Conservation (phyloP, 2,888 invertebrate species). For the Amiota minor region DNA sequence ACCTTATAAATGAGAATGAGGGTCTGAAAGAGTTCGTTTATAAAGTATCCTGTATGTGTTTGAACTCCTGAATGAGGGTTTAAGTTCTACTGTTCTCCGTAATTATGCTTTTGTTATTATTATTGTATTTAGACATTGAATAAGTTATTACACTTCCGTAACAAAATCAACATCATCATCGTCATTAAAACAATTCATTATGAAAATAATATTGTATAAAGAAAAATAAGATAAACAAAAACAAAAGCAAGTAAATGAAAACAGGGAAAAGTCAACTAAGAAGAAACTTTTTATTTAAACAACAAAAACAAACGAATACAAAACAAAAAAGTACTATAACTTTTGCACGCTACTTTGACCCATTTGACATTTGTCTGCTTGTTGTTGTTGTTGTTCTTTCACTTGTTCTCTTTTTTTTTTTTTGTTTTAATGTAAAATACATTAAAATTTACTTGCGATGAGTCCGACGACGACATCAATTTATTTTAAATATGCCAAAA, state of each 20-base stretch:
- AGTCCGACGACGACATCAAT: constrained; percentile 11
- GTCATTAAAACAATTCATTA: constrained; percentile 62
- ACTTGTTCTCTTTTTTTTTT: background rate
- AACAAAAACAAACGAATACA: background rate
- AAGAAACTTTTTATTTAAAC: background rate
- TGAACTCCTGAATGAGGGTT: too few species aligned
- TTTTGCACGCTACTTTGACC: constrained; percentile 18
- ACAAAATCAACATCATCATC: constrained; percentile 46
- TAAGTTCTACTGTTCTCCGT: too few species aligned
- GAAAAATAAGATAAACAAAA: background rate
- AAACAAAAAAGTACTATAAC: background rate
- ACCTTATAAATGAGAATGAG: too few species aligned
- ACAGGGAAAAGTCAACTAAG: too few species aligned
- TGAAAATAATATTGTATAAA: constrained; percentile 28
- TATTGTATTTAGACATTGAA: constrained; percentile 46
- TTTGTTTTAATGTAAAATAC: background rate
- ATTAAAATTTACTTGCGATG: constrained; percentile 22
- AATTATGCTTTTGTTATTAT: too few species aligned
- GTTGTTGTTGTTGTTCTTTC: background rate
- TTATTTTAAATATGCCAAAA: constrained; percentile 15
- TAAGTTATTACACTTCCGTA: constrained; percentile 55
- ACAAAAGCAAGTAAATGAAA: background rate
- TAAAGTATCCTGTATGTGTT: too few species aligned
- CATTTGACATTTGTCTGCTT: background rate
- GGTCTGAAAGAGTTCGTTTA: too few species aligned